These are phyloP conservation scores for Aphelocoma californica DNA, from an alignment of 2,797 vertebrate genomes.

Conservation along the genomic window DNA sequence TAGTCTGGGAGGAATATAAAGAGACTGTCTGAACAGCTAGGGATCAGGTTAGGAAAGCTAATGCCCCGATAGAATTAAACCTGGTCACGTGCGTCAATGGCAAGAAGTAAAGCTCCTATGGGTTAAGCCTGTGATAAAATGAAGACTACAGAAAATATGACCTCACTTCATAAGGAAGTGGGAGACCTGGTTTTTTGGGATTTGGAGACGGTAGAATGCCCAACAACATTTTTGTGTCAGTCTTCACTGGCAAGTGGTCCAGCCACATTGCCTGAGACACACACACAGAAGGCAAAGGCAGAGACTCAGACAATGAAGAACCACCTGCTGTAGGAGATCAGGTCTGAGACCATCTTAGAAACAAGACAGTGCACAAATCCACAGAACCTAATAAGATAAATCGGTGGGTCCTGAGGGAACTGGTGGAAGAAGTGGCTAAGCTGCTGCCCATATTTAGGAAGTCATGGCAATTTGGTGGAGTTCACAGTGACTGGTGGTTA, in stretches of 20 bases:
- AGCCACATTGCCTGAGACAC: background rate
- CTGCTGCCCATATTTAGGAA: background rate
- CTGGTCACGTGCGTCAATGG: background rate
- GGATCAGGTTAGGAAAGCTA: background rate
- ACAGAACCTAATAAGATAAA: background rate
- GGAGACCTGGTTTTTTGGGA: background rate
- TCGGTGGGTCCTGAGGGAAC: background rate
- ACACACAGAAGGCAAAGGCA: background rate
- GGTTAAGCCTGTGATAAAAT: background rate
- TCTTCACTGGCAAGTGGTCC: background rate
- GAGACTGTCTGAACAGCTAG: background rate
- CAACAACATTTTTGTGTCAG: background rate
- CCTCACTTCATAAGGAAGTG: background rate
- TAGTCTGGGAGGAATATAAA: background rate
- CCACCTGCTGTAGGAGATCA: background rate
- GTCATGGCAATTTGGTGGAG: fast-evolving
- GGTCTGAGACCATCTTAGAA: background rate
- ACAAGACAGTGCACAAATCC: background rate
- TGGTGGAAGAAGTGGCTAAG: too few species aligned
- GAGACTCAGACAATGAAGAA: background rate
- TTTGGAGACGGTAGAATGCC: background rate
- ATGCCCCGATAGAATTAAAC: background rate
- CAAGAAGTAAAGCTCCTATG: background rate
- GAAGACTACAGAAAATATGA: background rate
- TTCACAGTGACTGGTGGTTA: background rate